These are phyloP conservation scores for Cyclophora albipunctata DNA, from an alignment of 2,888 invertebrate species.

Conservation along the genomic window DNA sequence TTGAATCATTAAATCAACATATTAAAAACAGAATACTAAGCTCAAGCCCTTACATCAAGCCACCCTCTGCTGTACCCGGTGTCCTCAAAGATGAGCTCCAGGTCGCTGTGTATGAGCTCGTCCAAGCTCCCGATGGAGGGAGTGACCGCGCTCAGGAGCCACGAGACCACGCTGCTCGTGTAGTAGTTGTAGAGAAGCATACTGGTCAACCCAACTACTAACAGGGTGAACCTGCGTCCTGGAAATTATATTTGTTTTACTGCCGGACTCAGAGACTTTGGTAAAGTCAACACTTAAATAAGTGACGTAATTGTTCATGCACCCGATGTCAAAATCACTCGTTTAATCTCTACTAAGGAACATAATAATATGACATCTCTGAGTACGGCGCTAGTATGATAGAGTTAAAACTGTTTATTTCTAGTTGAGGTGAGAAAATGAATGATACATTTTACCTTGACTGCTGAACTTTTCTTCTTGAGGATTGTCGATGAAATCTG, in stretches of 20 bases:
- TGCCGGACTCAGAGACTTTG: too few species aligned
- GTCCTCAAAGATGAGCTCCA: constrained; percentile 70
- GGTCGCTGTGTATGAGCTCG: constrained; percentile 63
- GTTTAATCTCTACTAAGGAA: not conserved
- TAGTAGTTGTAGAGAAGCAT: constrained; percentile 76
- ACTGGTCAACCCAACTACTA: constrained; percentile 53
- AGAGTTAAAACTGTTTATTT: too few species aligned
- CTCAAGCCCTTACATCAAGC: constrained; percentile 42
- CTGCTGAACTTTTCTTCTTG: constrained; percentile 38
- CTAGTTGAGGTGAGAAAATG: too few species aligned
- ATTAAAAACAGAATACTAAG: not conserved
- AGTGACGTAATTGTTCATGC: too few species aligned
- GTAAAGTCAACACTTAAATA: not conserved
- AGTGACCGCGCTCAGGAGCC: constrained; percentile 68
- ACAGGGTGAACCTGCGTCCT: constrained; percentile 51
- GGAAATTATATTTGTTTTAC: not conserved
- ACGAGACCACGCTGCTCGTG: constrained; percentile 76
- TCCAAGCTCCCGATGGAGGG: constrained; percentile 59
- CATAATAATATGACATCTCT: too few species aligned
- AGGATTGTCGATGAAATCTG: constrained; percentile 57
- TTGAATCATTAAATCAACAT: too few species aligned
- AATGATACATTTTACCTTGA: constrained; percentile 38
- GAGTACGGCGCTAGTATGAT: too few species aligned
- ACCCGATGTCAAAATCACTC: too few species aligned
- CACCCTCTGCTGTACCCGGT: constrained; percentile 65